Evolutionary conservation across 2,113 vertebrate genomes (phyloP), one percentile per base, ranked within the genome.

Genomic region (Oreocharis arfaki): DNA sequence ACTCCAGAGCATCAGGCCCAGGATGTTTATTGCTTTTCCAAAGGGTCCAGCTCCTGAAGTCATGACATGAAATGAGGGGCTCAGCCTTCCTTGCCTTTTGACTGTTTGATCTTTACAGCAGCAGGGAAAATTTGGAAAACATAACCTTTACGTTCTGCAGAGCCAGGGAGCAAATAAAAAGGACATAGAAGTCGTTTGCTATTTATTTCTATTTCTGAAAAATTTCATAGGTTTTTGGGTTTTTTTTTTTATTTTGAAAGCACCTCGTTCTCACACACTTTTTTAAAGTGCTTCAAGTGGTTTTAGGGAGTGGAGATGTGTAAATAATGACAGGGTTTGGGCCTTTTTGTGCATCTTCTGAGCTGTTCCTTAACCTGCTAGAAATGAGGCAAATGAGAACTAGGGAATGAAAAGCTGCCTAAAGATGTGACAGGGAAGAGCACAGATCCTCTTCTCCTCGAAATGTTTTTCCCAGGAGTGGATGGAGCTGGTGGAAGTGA

Each of bases 141-240:
- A 41, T 91, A 92, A 96, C 83, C 89, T 95, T 97, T 93, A 74
- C 9, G 0, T 95, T 83, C 80, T 57, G 71, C 68, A 81, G 52
- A 86, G 80, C 76, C 42, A 63, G 50, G 91, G 80, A 95, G 89
- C 64, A 84, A 75, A 84, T 59, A 89, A 74, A 87, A 97, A 74
- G 77, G 87, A 71, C 52, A 7, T 6, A 3, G 33, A 33, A 91
- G 64, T 49, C 55, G 1, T 79, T 89, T 64, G 84, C 57, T 93
- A n/a, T 89, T 93, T 89, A 85, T 91, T 95, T 84, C 84, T 88
- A 21, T 70, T 95, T 84, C 69, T 74, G 67, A 59, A 65, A 57
- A 74, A 37, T 17, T 75, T 77, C 42, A 7, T 13, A 0, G 6
- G 60, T 71, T 33, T 15, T n/a, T n/a, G n/a, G n/a, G n/a, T n/a